Evolutionary conservation across 37 sponge, comb jelly and placozoan species (phyloP).

Genomic region (Bolinopsis microptera): DNA sequence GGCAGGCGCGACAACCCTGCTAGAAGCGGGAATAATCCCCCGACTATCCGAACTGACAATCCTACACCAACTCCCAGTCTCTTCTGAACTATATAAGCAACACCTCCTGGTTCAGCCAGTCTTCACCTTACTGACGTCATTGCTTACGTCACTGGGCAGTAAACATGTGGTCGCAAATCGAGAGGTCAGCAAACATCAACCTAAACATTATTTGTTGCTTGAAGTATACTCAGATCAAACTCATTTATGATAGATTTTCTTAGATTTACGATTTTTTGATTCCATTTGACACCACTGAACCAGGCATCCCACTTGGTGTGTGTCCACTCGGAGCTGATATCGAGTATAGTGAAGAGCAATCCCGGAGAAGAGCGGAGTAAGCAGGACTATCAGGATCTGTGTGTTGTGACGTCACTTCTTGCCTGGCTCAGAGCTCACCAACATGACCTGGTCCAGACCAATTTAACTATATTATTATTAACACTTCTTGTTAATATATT

Average conservation of each 20-base stretch:
- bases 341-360: not conserved
- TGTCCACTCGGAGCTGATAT: slow-evolving; percentile 35
- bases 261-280: too few species aligned
- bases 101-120: slow-evolving; percentile 58
- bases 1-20: slow-evolving; percentile 13
- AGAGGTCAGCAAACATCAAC: slow-evolving; percentile 8
- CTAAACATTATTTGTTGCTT: too few species aligned
- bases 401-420: slow-evolving; percentile 41
- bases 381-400: slow-evolving; percentile 29
- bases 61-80: slow-evolving; percentile 48
- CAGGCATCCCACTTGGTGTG: slow-evolving; percentile 59
- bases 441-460: slow-evolving; percentile 1
- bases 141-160: slow-evolving; percentile 45
- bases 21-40: slow-evolving; percentile 22
- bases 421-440: slow-evolving; percentile 54
- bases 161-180: slow-evolving; percentile 16
- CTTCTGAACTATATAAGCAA: slow-evolving; percentile 35
- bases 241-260: too few species aligned
- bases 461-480: too few species aligned
- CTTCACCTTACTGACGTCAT: slow-evolving; percentile 55
- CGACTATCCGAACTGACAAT: slow-evolving; percentile 43
- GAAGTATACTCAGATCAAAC: too few species aligned
- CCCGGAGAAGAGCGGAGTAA: not conserved
- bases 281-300: too few species aligned
- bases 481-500: too few species aligned